Conservation (phyloP, 1,140 invertebrate species). For the Scylla paramamosain region DNA sequence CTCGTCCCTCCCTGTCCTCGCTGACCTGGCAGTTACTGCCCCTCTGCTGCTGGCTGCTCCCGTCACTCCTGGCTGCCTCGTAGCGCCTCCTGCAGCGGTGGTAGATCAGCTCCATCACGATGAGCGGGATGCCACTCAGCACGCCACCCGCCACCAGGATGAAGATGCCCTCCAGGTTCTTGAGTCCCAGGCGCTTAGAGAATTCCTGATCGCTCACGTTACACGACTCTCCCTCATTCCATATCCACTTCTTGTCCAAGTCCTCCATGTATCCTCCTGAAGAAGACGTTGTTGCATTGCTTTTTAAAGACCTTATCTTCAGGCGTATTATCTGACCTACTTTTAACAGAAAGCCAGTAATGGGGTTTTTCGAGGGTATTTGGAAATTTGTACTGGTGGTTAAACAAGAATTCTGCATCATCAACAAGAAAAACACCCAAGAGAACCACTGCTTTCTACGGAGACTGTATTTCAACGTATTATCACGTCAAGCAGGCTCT, state of each 20-base stretch:
- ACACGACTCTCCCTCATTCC: constrained; percentile 90
- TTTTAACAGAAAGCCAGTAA: constrained; percentile 2
- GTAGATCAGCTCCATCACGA: constrained; percentile 98
- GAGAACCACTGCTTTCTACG: no score
- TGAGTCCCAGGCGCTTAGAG: constrained; percentile 96
- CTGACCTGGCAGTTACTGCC: background rate
- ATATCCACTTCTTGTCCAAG: constrained; percentile 97
- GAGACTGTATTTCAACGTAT: no score
- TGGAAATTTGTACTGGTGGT: background rate
- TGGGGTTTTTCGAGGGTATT: background rate
- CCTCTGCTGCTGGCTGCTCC: no score
- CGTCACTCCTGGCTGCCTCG: constrained; percentile 94
- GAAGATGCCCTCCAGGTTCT: constrained; percentile 99
- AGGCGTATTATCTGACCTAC: background rate
- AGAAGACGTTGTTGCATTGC: background rate
- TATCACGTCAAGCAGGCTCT: no score
- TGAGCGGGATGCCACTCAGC: constrained; percentile 94
- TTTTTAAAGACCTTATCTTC: background rate
- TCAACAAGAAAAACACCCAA: no score
- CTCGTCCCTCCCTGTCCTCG: background rate
- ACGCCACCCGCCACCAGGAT: constrained; percentile 94
- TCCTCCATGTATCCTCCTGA: constrained; percentile 98
- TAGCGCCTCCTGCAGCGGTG: constrained; percentile 97
- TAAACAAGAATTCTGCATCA: no score
- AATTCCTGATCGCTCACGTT: constrained; percentile 96